Evolutionary conservation across 2,113 vertebrate genomes (phyloP).

Genomic region (Apus apus): DNA sequence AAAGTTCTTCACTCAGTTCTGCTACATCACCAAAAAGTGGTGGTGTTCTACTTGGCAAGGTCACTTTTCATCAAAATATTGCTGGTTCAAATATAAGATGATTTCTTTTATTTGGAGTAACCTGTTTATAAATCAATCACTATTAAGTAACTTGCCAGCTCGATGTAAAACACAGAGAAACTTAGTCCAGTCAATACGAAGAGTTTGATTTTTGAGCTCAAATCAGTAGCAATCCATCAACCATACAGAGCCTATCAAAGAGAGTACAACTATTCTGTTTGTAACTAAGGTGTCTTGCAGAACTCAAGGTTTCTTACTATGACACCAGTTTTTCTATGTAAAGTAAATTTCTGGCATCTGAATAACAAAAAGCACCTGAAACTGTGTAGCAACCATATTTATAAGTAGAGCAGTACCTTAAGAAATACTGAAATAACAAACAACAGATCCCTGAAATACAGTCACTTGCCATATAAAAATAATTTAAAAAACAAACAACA

Average conservation of each 20-base stretch:
- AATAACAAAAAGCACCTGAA: neutral
- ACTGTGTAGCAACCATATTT: neutral
- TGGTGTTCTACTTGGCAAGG: neutral
- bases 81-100: neutral
- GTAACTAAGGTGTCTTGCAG: neutral
- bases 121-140: conserved; percentile 34
- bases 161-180: conserved; percentile 19
- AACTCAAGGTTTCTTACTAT: neutral
- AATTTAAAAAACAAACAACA: neutral
- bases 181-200: neutral
- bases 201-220: neutral
- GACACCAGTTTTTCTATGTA: neutral
- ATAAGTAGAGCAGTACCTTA: neutral
- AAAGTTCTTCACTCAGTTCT: neutral
- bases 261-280: neutral
- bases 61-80: conserved; percentile 11
- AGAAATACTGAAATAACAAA: neutral
- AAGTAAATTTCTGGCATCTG: neutral
- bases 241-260: neutral
- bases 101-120: conserved; percentile 17
- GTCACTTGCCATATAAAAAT: neutral
- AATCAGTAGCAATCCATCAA: conserved; percentile 30
- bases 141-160: conserved; percentile 13
- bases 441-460: neutral
- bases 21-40: neutral